phyloP scores from a whole-genome alignment of 2,888 invertebrate genomes.

The Alentia gelatinosa region DNA sequence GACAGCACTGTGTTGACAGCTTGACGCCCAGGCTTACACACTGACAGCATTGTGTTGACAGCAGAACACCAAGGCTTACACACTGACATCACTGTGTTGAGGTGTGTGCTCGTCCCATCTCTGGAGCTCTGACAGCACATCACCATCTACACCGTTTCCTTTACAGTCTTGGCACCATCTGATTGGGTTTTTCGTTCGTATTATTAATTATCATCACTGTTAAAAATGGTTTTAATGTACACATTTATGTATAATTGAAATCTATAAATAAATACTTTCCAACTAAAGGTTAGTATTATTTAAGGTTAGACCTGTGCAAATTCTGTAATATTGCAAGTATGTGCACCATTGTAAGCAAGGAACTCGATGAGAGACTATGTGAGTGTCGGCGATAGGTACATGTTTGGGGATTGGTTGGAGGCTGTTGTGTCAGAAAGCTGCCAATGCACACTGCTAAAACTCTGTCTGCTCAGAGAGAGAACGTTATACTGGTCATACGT shows the following conservation, averaged over 20 bases:
- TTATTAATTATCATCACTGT: not conserved
- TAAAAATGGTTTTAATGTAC: conserved; percentile 18
- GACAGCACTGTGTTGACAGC: too few species aligned
- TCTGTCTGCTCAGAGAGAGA: not conserved
- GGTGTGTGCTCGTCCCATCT: too few species aligned
- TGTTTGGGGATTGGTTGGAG: conserved; percentile 22
- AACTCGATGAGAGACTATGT: conserved; percentile 53
- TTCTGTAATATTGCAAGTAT: conserved; percentile 52
- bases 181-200: not conserved
- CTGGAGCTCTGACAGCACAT: too few species aligned
- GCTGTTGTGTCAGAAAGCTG: conserved; percentile 49
- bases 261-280: conserved; percentile 49
- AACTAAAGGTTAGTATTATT: conserved; percentile 46
- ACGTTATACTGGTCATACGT: conserved; percentile 38
- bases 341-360: conserved; percentile 52
- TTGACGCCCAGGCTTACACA: too few species aligned
- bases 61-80: too few species aligned
- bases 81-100: too few species aligned
- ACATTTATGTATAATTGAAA: conserved; percentile 34
- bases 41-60: too few species aligned
- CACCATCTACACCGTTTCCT: not conserved
- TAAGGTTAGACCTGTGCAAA: conserved; percentile 50
- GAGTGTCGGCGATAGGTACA: not conserved
- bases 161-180: conserved; percentile 40
- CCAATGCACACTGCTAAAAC: conserved; percentile 47